Percentiles rank a stretch among this genome's conserved stretches.
These are phyloP conservation scores for Cataglyphis hispanica DNA, from an alignment of 1,140 invertebrate genomes.

Conservation along the genomic window DNA sequence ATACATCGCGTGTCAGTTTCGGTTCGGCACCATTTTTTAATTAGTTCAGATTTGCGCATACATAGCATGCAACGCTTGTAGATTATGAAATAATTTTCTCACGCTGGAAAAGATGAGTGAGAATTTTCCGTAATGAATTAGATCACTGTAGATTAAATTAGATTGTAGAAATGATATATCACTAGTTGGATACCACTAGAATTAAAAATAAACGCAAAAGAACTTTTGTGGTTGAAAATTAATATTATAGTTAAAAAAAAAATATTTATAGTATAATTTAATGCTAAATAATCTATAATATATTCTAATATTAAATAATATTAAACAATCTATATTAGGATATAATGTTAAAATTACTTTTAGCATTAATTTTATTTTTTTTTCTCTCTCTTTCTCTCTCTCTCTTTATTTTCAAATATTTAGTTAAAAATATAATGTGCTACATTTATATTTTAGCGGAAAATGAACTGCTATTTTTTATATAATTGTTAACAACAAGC, in stretches of 20 bases:
- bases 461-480: constrained; percentile 6
- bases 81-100: constrained; percentile 44
- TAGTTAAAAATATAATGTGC: neutral
- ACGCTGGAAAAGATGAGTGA: constrained; percentile 45
- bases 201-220: neutral
- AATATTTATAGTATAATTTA: neutral
- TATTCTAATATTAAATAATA: no score
- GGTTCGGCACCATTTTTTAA: constrained; percentile 36
- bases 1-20: constrained; percentile 17
- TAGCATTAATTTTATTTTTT: neutral
- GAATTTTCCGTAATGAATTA: constrained; percentile 42
- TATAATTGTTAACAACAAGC: neutral
- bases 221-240: no score
- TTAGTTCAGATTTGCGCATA: neutral
- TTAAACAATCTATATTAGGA: no score
- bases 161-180: neutral
- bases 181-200: neutral
- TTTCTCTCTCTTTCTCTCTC: neutral
- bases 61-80: neutral
- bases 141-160: neutral
- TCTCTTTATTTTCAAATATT: no score
- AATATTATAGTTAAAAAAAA: neutral
- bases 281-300: neutral
- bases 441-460: neutral
- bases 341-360: neutral